phyloP scores from a whole-genome alignment of 2,113 vertebrate genomes.

The Centrocercus urophasianus region DNA sequence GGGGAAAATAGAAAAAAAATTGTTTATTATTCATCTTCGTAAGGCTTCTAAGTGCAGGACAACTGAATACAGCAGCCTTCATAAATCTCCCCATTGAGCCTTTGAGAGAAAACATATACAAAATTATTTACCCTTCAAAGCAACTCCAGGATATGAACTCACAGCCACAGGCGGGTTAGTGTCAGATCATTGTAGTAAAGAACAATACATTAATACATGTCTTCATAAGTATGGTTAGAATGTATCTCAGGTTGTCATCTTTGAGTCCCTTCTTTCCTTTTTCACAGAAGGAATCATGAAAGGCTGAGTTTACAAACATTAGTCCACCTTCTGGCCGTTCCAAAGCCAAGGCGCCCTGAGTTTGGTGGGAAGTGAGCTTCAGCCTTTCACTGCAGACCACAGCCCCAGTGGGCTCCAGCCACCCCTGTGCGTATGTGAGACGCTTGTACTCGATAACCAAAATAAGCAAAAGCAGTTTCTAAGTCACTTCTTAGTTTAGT shows the following conservation, averaged over 20 bases:
- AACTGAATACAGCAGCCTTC: not conserved
- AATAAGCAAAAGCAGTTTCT: constrained; percentile 38
- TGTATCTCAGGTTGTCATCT: not conserved
- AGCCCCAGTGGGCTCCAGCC: not conserved
- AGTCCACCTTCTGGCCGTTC: rapidly evolving
- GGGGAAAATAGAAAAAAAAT: constrained; percentile 17
- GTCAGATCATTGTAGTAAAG: not conserved
- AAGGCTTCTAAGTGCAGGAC: not conserved
- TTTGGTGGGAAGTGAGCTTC: not conserved
- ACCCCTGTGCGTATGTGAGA: not conserved
- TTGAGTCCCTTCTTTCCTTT: not conserved
- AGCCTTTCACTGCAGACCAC: not conserved
- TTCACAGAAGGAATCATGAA: not conserved
- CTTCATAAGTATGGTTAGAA: not conserved
- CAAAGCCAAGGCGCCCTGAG: not conserved
- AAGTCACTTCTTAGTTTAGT: not conserved
- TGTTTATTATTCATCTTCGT: not conserved
- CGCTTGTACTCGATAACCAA: not conserved
- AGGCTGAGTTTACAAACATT: not conserved
- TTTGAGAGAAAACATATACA: not conserved
- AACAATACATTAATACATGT: not conserved
- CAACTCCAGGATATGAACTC: not conserved
- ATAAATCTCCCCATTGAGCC: not conserved
- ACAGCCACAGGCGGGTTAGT: not conserved
- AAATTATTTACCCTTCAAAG: not conserved